phyloP scores from a whole-genome alignment of 2,797 vertebrate genomes.

The Xyrichtys novacula region DNA sequence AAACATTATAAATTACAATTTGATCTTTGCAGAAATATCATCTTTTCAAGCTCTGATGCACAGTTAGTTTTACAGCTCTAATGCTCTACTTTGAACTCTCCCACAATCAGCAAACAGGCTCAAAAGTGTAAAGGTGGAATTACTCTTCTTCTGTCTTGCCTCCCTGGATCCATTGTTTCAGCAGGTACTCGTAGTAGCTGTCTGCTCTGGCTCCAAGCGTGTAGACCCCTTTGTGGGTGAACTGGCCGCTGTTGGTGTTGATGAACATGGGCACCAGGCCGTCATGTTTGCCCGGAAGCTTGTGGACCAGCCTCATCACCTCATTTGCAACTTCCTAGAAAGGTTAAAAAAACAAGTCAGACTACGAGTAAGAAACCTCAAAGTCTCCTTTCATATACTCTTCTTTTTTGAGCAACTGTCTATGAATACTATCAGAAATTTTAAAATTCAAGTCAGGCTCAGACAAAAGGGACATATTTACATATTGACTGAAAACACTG shows the following conservation, averaged over 20 bases:
- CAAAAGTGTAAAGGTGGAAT: constrained; percentile 39
- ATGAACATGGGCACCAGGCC: constrained; percentile 99
- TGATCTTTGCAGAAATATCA: background rate
- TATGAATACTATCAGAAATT: constrained; percentile 8
- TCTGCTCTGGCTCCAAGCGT: constrained; percentile 95
- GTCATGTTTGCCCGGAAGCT: constrained; percentile 91
- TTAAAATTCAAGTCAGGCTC: constrained; percentile 27
- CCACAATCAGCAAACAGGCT: background rate
- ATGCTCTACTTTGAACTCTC: background rate
- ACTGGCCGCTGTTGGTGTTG: constrained; percentile 95
- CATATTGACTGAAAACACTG: constrained; percentile 42
- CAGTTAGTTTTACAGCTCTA: background rate
- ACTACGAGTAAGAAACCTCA: constrained; percentile 8
- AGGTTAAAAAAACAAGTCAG: background rate
- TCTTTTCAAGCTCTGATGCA: background rate
- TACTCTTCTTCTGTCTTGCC: constrained; percentile 92
- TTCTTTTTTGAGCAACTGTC: background rate
- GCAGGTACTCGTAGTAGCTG: constrained; percentile 98
- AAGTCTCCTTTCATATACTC: background rate
- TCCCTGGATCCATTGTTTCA: constrained; percentile 98
- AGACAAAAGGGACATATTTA: constrained; percentile 8
- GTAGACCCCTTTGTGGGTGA: constrained; percentile 92
- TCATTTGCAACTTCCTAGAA: constrained; percentile 90
- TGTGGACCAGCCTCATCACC: constrained; percentile 90
- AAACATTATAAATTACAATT: background rate